These are phyloP conservation scores for Eriosoma lanigerum DNA, from an alignment of 1,140 invertebrate genomes.

Conservation along the genomic window DNA sequence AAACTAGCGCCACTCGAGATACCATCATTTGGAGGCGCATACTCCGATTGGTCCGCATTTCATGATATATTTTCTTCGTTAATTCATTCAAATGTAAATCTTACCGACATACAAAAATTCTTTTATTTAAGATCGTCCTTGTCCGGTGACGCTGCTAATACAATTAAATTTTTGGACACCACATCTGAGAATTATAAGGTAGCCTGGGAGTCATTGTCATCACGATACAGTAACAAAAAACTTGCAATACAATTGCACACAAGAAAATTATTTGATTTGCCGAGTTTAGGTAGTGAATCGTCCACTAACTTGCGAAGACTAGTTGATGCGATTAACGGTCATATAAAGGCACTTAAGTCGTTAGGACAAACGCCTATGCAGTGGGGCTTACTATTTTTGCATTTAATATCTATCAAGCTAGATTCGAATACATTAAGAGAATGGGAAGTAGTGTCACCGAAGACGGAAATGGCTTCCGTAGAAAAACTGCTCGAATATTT, in stretches of 20 bases:
- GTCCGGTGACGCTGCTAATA: background rate
- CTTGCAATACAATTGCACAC: background rate
- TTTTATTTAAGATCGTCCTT: conserved; percentile 1
- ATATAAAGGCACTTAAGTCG: background rate
- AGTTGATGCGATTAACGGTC: conserved; percentile 1
- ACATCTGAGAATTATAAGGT: background rate
- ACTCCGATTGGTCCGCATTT: background rate
- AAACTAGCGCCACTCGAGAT: conserved; percentile 1
- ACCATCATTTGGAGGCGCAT: background rate
- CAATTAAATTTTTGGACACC: background rate
- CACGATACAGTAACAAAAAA: background rate
- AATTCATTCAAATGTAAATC: background rate
- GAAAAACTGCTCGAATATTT: conserved; percentile 2
- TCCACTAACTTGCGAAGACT: background rate
- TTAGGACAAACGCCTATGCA: background rate
- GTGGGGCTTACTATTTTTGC: conserved; percentile 9
- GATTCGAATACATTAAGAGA: background rate
- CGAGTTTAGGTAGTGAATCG: background rate
- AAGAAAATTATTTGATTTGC: background rate
- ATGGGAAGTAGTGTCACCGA: background rate
- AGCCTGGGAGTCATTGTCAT: background rate
- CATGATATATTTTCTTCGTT: conserved; percentile 7
- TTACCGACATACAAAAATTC: background rate
- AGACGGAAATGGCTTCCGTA: background rate
- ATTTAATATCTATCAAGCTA: background rate